Evolutionary conservation across 1,140 invertebrate genomes (phyloP).

Genomic region (Cotesia glomerata): DNA sequence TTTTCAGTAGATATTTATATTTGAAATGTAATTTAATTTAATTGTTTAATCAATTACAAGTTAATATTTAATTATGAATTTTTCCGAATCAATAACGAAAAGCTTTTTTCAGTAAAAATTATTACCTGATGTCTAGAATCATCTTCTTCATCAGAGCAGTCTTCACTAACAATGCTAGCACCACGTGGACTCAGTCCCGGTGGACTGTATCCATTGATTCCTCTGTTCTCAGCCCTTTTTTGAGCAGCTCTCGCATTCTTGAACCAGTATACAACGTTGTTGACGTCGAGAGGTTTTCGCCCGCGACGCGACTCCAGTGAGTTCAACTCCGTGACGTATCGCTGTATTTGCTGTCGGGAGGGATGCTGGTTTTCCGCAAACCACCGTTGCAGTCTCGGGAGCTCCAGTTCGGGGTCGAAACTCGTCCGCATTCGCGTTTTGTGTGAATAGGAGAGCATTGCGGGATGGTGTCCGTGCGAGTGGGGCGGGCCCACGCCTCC

Average conservation of each 20-base stretch:
- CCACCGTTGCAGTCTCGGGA: slow-evolving; percentile 93
- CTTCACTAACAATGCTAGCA: slow-evolving; percentile 60
- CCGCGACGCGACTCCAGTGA: slow-evolving; percentile 88
- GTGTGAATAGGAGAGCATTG: slow-evolving; percentile 78
- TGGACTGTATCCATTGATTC: slow-evolving; percentile 60
- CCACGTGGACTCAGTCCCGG: slow-evolving; percentile 58
- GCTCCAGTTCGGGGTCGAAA: slow-evolving; percentile 93
- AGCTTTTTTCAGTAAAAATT: neutral
- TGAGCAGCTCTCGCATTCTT: slow-evolving; percentile 96
- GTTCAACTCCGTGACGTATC: slow-evolving; percentile 93
- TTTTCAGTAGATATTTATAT: too few relatives aligned
- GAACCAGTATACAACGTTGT: slow-evolving; percentile 99
- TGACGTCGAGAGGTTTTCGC: slow-evolving; percentile 91
- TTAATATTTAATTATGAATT: too few relatives aligned
- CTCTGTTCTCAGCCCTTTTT: slow-evolving; percentile 82
- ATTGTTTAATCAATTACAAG: too few relatives aligned
- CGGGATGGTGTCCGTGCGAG: slow-evolving; percentile 67
- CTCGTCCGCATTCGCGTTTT: slow-evolving; percentile 91
- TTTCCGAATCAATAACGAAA: neutral
- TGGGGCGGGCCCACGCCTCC: slow-evolving; percentile 45
- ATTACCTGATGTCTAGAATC: slow-evolving; percentile 58
- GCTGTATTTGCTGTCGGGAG: slow-evolving; percentile 90
- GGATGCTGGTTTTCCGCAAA: slow-evolving; percentile 96
- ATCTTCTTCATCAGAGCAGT: slow-evolving; percentile 60
- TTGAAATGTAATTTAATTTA: too few relatives aligned